Evolutionary conservation across 2,888 invertebrate genomes (phyloP).

Genomic region (Drosophila tripunctata): DNA sequence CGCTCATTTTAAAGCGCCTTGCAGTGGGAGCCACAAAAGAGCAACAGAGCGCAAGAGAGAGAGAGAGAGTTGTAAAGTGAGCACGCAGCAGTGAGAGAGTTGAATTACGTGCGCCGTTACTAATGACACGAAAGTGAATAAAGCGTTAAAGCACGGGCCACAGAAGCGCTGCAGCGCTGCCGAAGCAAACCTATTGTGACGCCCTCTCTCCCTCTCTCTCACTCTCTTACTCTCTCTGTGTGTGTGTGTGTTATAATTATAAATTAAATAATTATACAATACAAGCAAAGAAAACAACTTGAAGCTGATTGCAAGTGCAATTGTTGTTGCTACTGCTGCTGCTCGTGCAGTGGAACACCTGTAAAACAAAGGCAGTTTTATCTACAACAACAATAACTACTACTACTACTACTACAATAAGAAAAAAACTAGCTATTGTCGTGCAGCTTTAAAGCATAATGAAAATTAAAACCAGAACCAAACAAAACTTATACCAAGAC

Average conservation of each 20-base stretch:
- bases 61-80: not conserved
- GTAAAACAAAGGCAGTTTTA: slow-evolving; percentile 69
- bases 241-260: slow-evolving; percentile 62
- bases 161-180: slow-evolving; percentile 6
- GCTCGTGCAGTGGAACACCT: slow-evolving; percentile 76
- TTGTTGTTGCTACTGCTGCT: slow-evolving; percentile 33
- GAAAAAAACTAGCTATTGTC: slow-evolving; percentile 43
- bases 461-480: slow-evolving; percentile 44
- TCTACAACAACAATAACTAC: slow-evolving; percentile 44
- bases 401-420: slow-evolving; percentile 20
- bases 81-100: slow-evolving; percentile 30
- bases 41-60: slow-evolving; percentile 10
- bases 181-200: slow-evolving; percentile 24
- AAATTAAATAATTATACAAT: slow-evolving; percentile 79
- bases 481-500: slow-evolving; percentile 31
- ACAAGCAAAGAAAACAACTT: slow-evolving; percentile 69
- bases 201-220: slow-evolving; percentile 28
- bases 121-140: slow-evolving; percentile 76
- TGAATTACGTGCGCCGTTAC: slow-evolving; percentile 71
- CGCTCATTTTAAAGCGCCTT: slow-evolving; percentile 55
- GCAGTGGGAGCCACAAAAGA: slow-evolving; percentile 15
- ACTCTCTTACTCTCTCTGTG: slow-evolving; percentile 16
- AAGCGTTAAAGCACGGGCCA: slow-evolving; percentile 51
- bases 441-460: slow-evolving; percentile 55
- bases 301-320: slow-evolving; percentile 54